These are phyloP conservation scores for Vidua chalybeata DNA, from an alignment of 2,113 vertebrate species.

Conservation along the genomic window DNA sequence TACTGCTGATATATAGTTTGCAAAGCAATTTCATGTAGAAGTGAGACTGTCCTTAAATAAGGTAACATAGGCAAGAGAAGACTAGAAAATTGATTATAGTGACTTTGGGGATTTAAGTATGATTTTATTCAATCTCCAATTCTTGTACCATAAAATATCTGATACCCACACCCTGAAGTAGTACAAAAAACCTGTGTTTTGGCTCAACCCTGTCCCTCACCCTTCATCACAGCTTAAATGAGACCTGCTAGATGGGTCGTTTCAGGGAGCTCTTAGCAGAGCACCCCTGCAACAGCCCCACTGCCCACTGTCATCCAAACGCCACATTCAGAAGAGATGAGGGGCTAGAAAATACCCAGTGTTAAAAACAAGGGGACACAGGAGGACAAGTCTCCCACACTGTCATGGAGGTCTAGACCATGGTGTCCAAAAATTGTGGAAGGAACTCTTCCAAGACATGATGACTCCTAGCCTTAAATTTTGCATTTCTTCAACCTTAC, in stretches of 20 bases:
- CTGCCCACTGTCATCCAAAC: neutral
- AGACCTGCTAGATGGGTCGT: neutral
- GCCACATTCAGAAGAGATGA: neutral
- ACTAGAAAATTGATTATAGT: neutral
- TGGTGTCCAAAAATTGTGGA: neutral
- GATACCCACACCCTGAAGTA: neutral
- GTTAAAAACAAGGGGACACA: neutral
- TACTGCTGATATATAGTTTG: neutral
- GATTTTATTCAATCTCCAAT: neutral
- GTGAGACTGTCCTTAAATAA: neutral
- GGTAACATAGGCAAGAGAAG: neutral
- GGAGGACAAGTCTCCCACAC: accelerated
- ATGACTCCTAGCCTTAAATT: neutral
- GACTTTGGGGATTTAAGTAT: neutral
- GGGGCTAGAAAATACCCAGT: neutral
- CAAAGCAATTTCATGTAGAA: neutral
- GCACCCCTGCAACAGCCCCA: neutral
- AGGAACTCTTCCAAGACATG: neutral
- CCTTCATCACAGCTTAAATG: neutral
- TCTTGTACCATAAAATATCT: neutral
- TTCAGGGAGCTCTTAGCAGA: neutral
- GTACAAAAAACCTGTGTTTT: neutral
- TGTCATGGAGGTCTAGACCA: neutral
- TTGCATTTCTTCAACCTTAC: neutral
- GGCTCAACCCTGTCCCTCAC: neutral